phyloP scores from a whole-genome alignment of 1,140 invertebrate genomes.

The Wasmannia auropunctata region DNA sequence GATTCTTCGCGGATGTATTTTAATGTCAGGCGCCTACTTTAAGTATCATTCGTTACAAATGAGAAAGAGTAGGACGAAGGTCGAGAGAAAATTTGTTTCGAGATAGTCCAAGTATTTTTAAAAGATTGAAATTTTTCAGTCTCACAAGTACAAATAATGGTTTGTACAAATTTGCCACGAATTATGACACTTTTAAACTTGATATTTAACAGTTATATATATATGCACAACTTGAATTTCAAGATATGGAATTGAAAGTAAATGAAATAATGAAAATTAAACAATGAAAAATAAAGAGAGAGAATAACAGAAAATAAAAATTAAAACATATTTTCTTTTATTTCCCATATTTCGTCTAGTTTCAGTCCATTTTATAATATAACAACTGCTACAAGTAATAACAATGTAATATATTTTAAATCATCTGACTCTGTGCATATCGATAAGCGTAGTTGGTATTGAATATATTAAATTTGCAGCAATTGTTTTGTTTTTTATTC shows the following conservation, averaged over 20 bases:
- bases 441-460: neutral
- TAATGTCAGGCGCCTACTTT: neutral
- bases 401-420: neutral
- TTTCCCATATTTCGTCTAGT: neutral
- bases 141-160: neutral
- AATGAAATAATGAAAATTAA: neutral
- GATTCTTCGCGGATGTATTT: neutral
- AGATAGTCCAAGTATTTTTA: neutral
- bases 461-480: neutral
- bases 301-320: neutral
- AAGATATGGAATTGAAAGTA: neutral
- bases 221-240: neutral
- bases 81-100: neutral
- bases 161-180: neutral
- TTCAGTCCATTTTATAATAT: neutral
- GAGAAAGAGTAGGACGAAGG: neutral
- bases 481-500: neutral
- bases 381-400: neutral
- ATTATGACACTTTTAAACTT: neutral
- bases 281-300: neutral
- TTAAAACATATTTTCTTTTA: neutral
- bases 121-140: neutral
- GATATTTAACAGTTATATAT: neutral
- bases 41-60: neutral
- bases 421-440: neutral